Evolutionary conservation across 2,888 invertebrate genomes (phyloP).

Genomic region (Meteorus cinctellus): DNA sequence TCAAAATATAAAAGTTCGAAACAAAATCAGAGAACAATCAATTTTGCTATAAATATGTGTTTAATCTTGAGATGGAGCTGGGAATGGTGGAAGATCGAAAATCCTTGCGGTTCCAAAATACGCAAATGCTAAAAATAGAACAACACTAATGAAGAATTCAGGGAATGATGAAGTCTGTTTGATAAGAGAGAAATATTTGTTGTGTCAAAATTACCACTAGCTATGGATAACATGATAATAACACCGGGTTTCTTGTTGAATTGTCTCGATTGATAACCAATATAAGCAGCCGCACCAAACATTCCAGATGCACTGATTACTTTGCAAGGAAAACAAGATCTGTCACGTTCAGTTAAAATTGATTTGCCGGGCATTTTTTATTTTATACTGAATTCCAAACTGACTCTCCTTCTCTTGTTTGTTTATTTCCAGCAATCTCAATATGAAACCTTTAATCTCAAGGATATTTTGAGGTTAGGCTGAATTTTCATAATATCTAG

Average conservation of each 20-base stretch:
- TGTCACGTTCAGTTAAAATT: slow-evolving; percentile 71
- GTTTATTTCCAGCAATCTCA: no score
- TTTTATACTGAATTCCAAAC: not conserved
- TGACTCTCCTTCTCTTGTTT: no score
- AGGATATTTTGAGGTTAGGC: not conserved
- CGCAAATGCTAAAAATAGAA: slow-evolving; percentile 75
- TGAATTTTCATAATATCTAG: not conserved
- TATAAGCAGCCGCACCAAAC: slow-evolving; percentile 78
- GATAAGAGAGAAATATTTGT: slow-evolving; percentile 24
- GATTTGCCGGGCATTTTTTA: slow-evolving; percentile 54
- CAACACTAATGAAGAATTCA: slow-evolving; percentile 6
- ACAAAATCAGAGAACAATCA: not conserved
- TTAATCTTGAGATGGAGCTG: slow-evolving; percentile 43
- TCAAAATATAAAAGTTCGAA: not conserved
- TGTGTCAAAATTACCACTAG: slow-evolving; percentile 72
- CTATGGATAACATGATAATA: slow-evolving; percentile 73
- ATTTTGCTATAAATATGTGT: not conserved
- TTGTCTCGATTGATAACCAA: slow-evolving; percentile 76
- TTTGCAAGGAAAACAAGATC: slow-evolving; percentile 78
- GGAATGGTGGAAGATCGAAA: slow-evolving; percentile 73
- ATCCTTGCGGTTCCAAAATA: slow-evolving; percentile 78
- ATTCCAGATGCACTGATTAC: slow-evolving; percentile 78
- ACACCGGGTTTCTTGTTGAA: slow-evolving; percentile 75
- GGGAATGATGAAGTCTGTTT: slow-evolving; percentile 18
- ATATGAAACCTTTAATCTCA: no score